These are phyloP conservation scores for Hydrochoerus hydrochaeris DNA, from an alignment of 2,113 vertebrate genomes.

Conservation along the genomic window DNA sequence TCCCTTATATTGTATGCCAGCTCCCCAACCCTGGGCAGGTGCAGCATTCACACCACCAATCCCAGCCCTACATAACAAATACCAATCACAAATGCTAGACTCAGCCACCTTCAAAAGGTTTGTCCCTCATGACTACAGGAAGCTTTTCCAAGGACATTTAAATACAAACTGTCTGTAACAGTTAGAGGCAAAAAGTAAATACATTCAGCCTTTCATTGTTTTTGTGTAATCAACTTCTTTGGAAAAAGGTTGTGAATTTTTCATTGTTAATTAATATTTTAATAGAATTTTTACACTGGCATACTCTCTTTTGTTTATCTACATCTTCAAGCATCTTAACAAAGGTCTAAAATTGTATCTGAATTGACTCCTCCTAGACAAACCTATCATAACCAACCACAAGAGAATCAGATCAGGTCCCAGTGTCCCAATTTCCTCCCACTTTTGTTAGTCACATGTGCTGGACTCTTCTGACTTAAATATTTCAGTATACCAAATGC, in stretches of 20 bases:
- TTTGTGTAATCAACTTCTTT: conserved; percentile 33
- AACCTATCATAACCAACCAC: not conserved
- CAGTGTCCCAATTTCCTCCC: not conserved
- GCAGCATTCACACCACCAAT: no score
- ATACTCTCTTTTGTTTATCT: not conserved
- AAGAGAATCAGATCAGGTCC: not conserved
- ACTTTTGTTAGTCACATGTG: not conserved
- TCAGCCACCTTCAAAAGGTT: no score
- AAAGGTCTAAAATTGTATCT: conserved; percentile 14
- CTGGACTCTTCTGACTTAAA: conserved; percentile 15
- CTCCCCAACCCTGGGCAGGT: no score
- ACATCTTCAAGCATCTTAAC: not conserved
- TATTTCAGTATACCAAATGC: not conserved
- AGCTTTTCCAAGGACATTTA: no score
- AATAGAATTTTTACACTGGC: not conserved
- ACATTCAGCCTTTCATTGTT: not conserved
- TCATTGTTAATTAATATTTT: not conserved
- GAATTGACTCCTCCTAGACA: not conserved
- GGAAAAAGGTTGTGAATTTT: conserved; percentile 6
- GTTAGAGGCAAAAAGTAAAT: not conserved
- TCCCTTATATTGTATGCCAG: no score
- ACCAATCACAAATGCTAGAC: no score
- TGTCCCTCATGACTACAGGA: no score
- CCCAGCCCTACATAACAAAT: no score
- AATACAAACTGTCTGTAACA: no score